Evolutionary conservation across 2,113 vertebrate genomes (phyloP).

Genomic region (Corythornis vintsioides): DNA sequence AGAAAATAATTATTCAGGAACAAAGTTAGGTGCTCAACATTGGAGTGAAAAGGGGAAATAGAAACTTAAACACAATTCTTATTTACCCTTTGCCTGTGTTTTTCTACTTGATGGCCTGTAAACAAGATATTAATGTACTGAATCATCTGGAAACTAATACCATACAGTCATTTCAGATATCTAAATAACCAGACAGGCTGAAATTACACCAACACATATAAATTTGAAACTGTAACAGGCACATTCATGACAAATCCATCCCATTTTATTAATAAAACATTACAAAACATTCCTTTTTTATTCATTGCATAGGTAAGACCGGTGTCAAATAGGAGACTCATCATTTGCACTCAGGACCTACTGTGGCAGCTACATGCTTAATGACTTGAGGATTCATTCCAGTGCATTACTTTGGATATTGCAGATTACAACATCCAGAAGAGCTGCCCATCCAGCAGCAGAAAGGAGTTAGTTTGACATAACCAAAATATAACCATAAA

Average conservation of each 20-base stretch:
- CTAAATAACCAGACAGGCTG: not conserved
- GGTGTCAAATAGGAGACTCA: not conserved
- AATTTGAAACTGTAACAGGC: not conserved
- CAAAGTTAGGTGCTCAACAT: not conserved
- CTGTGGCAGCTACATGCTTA: not conserved
- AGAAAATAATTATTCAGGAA: not conserved
- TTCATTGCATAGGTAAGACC: not conserved
- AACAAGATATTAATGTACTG: not conserved
- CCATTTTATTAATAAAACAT: conserved; percentile 22
- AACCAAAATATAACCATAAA: not conserved
- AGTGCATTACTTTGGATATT: not conserved
- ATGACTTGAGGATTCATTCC: not conserved
- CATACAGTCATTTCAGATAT: not conserved
- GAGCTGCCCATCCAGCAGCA: not conserved
- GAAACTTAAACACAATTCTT: not conserved
- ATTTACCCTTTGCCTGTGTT: not conserved
- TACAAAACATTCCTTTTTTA: not conserved
- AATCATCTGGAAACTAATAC: not conserved
- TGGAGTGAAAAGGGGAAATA: not conserved
- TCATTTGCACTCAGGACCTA: not conserved
- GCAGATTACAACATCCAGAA: not conserved
- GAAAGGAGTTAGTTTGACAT: not conserved
- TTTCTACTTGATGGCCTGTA: not conserved
- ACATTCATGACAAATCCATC: not conserved
- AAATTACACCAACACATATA: not conserved